Conservation (phyloP, 2,797 vertebrate species). For the Clarias laeviceps region DNA sequence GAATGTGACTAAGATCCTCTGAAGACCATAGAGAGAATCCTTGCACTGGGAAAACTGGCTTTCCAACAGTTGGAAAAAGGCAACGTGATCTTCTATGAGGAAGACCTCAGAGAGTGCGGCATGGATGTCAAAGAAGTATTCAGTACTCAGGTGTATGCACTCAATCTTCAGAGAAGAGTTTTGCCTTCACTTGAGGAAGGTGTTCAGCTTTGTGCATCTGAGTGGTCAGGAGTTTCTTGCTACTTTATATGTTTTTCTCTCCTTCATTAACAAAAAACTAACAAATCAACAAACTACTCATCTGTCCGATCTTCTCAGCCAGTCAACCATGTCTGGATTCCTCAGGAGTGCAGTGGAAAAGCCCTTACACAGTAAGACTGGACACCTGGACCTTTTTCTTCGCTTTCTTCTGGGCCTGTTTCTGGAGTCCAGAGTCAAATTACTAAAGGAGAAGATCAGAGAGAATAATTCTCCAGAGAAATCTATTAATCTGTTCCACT, state of each 20-base stretch:
- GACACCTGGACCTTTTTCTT: constrained; percentile 1
- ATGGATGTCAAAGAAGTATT: constrained; percentile 3
- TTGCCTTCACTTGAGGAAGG: background rate
- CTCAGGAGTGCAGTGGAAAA: background rate
- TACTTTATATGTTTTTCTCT: constrained; percentile 20
- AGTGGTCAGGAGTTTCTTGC: constrained; percentile 18
- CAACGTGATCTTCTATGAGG: background rate
- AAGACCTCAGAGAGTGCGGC: constrained; percentile 3
- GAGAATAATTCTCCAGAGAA: constrained; percentile 28
- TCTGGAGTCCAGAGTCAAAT: constrained; percentile 23
- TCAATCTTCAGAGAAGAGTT: constrained; percentile 7
- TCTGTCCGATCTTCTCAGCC: background rate
- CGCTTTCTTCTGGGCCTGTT: background rate
- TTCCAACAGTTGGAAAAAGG: constrained; percentile 17
- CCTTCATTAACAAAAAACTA: background rate
- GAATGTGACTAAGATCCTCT: background rate
- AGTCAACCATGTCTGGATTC: constrained; percentile 1
- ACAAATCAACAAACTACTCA: background rate
- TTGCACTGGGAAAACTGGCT: constrained; percentile 9
- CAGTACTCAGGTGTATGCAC: background rate
- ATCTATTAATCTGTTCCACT: constrained; percentile 25
- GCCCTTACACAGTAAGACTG: background rate
- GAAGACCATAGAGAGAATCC: background rate
- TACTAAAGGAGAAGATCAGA: constrained; percentile 37
- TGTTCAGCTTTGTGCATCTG: background rate